These are phyloP conservation scores for Jordanella pulchra DNA, from an alignment of 2,797 vertebrate genomes.

Conservation along the genomic window DNA sequence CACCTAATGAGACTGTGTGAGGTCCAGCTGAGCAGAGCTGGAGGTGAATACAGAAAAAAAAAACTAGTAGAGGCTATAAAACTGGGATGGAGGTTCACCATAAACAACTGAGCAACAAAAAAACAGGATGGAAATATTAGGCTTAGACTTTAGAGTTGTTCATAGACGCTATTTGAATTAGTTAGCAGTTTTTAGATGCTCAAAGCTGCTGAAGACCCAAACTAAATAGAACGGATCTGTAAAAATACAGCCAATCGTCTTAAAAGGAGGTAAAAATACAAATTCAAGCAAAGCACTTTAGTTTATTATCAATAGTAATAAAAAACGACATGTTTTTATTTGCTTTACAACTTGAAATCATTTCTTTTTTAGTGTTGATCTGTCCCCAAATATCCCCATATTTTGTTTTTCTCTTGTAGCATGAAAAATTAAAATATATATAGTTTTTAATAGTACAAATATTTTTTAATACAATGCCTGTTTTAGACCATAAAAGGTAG, in stretches of 20 bases:
- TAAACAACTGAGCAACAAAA: neutral
- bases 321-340: too few relatives aligned
- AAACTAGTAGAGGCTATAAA: neutral
- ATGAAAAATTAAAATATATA: neutral
- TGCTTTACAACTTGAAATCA: too few relatives aligned
- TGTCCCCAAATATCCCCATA: neutral
- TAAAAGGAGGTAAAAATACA: too few relatives aligned
- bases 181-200: too few relatives aligned
- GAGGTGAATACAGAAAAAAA: neutral
- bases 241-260: too few relatives aligned
- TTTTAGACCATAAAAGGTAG: too few relatives aligned
- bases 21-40: neutral
- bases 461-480: neutral
- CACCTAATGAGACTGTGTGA: too few relatives aligned
- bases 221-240: too few relatives aligned
- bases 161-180: neutral
- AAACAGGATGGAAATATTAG: too few relatives aligned
- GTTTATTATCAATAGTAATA: too few relatives aligned
- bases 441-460: neutral
- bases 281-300: too few relatives aligned
- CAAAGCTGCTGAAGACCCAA: too few relatives aligned
- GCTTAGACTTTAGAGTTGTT: neutral
- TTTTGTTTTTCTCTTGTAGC: neutral
- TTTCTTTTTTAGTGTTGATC: neutral
- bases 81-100: neutral